phyloP scores from a whole-genome alignment of 1,140 invertebrate species.

The Dreissena rostriformis region DNA sequence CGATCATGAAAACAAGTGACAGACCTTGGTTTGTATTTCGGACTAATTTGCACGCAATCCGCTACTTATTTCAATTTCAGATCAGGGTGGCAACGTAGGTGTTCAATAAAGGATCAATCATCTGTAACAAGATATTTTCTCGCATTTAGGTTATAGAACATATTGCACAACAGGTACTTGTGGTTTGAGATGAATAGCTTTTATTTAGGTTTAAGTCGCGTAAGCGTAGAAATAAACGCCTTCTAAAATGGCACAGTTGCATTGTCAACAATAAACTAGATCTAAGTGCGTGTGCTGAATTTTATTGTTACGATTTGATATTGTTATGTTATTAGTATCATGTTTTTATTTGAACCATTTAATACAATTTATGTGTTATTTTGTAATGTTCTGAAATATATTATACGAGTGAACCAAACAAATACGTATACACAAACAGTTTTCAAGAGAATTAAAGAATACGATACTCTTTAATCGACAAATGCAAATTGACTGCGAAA shows the following conservation, averaged over 20 bases:
- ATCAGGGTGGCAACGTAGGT: background rate
- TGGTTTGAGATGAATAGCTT: background rate
- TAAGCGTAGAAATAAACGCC: background rate
- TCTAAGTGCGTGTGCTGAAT: too few relatives aligned
- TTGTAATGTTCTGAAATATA: too few relatives aligned
- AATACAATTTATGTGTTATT: too few relatives aligned
- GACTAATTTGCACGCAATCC: background rate
- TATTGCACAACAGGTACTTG: background rate
- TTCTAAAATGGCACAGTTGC: background rate
- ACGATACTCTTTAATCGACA: too few relatives aligned
- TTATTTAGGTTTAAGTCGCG: background rate
- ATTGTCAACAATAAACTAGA: background rate
- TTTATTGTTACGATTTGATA: too few relatives aligned
- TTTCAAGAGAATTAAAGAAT: too few relatives aligned
- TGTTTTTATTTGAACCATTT: too few relatives aligned
- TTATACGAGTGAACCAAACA: too few relatives aligned
- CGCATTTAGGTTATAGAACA: background rate
- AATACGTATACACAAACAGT: too few relatives aligned
- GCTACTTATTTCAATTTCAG: constrained; percentile 2
- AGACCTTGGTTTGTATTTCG: background rate
- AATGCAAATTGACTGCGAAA: too few relatives aligned
- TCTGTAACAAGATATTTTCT: background rate
- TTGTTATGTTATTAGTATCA: too few relatives aligned
- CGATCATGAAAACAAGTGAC: constrained; percentile 4
- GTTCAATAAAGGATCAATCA: background rate